Evolutionary conservation across 2,797 vertebrate species (phyloP).

Genomic region (Gymnopithys bicolor): DNA sequence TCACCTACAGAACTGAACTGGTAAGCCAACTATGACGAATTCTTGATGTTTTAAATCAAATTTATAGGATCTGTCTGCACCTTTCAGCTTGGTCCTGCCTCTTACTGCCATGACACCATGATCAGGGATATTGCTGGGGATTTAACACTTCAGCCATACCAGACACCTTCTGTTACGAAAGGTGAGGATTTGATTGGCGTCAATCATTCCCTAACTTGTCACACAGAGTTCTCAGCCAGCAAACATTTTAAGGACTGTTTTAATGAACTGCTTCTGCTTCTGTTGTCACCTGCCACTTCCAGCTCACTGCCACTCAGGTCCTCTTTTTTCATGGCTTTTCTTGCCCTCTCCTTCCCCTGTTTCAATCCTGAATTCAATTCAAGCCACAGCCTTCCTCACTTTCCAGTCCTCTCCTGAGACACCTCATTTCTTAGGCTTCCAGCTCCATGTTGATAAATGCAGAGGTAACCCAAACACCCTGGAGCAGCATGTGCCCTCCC

Average conservation of each 20-base stretch:
- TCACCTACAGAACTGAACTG: background rate
- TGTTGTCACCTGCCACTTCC: slow-evolving; percentile 27
- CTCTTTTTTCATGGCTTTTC: background rate
- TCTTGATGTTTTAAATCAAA: slow-evolving; percentile 38
- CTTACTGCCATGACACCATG: slow-evolving; percentile 16
- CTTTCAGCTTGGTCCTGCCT: slow-evolving; percentile 7
- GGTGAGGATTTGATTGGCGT: slow-evolving; percentile 69
- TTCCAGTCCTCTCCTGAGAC: background rate
- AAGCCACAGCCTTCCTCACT: background rate
- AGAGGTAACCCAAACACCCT: background rate
- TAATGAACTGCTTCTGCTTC: slow-evolving; percentile 68
- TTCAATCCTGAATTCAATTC: background rate
- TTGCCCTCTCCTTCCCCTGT: background rate
- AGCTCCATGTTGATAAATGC: background rate
- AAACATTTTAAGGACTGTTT: slow-evolving; percentile 68
- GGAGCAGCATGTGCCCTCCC: background rate
- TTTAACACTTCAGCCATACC: background rate
- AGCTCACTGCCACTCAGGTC: background rate
- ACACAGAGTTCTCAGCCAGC: slow-evolving; percentile 45
- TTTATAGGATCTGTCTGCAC: slow-evolving; percentile 10
- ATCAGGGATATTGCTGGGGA: slow-evolving; percentile 11
- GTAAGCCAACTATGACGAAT: slow-evolving; percentile 36
- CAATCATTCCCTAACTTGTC: slow-evolving; percentile 71
- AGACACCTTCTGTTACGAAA: slow-evolving; percentile 37
- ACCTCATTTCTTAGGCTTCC: background rate